Conservation (phyloP, 1,140 invertebrate genomes). For the Zaprionus africanus region DNA sequence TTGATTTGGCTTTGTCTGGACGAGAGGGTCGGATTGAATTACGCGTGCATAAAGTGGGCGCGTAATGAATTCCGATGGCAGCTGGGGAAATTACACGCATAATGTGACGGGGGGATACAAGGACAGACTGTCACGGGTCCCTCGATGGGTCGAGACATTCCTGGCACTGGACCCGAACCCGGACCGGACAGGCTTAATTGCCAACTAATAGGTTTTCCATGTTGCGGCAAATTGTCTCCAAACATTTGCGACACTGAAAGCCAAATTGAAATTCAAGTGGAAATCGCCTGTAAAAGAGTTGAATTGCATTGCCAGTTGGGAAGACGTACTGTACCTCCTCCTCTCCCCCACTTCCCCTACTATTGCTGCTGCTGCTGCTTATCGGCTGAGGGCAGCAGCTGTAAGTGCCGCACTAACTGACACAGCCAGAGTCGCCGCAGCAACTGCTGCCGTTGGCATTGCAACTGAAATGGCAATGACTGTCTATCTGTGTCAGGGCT, state of each 20-base stretch:
- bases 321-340: too few relatives aligned
- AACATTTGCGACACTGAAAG: conserved; percentile 15
- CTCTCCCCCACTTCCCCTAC: background rate
- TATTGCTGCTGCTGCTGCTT: background rate
- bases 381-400: conserved; percentile 1
- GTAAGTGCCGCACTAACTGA: conserved; percentile 2
- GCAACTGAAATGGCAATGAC: conserved; percentile 21
- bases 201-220: conserved; percentile 56
- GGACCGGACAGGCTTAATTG: conserved; percentile 55
- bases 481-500: conserved; percentile 45
- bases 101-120: conserved; percentile 21
- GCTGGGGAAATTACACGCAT: conserved; percentile 25
- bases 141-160: conserved; percentile 7
- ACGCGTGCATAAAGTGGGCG: conserved; percentile 58
- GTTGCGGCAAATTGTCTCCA: conserved; percentile 37
- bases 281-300: conserved; percentile 1
- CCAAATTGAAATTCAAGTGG: conserved; percentile 28
- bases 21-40: conserved; percentile 58
- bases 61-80: conserved; percentile 55
- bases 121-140: background rate
- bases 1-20: conserved; percentile 59
- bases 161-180: background rate
- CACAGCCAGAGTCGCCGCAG: conserved; percentile 13
- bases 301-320: conserved; percentile 12
- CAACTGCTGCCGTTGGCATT: conserved; percentile 39